phyloP scores from a whole-genome alignment of 2,888 invertebrate genomes.

The Imbricaverruca yamaguchii region DNA sequence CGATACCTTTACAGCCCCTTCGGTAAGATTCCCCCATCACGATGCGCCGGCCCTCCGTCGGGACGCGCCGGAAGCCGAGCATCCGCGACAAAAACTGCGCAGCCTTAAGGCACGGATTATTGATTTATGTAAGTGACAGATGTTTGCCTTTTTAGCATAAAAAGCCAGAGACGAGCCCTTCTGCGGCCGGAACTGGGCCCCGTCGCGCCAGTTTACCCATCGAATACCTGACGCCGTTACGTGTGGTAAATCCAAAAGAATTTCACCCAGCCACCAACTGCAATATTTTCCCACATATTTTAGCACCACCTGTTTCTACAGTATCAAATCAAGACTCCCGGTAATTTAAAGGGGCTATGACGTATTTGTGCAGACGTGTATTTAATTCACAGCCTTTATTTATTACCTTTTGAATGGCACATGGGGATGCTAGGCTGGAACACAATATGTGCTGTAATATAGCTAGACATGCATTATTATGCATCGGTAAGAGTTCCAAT shows the following conservation, averaged over 20 bases:
- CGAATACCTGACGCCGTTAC: constrained; percentile 10
- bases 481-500: no score
- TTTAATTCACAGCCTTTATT: no score
- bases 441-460: no score
- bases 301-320: neutral
- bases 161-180: neutral
- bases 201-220: neutral
- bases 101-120: neutral
- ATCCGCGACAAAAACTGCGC: neutral
- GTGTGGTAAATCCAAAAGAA: constrained; percentile 1
- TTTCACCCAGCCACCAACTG: neutral
- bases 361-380: neutral
- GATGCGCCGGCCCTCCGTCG: neutral
- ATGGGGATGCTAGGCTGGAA: no score
- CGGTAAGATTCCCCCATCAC: no score
- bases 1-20: no score
- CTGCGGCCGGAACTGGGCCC: neutral
- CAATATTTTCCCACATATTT: constrained; percentile 1
- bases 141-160: neutral
- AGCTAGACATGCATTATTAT: no score
- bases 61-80: neutral
- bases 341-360: neutral
- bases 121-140: constrained; percentile 21
- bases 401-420: no score
- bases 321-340: neutral